phyloP scores from a whole-genome alignment of 2,888 invertebrate genomes.

The Adelphocoris suturalis region DNA sequence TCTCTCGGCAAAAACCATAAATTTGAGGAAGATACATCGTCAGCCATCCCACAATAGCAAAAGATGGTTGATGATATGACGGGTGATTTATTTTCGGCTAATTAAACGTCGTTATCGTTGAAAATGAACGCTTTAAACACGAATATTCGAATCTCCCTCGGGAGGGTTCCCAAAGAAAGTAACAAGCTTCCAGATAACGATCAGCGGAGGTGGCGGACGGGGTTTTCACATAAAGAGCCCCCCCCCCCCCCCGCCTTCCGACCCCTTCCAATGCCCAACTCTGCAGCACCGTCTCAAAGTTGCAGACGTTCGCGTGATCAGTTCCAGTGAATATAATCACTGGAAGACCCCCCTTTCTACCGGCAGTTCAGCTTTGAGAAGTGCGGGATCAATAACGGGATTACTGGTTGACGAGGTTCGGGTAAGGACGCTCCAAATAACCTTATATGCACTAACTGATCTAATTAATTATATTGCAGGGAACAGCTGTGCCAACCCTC shows the following conservation, averaged over 20 bases:
- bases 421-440: neutral
- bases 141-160: neutral
- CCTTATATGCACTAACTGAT: too few relatives aligned
- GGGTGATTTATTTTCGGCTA: conserved; percentile 7
- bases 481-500: too few relatives aligned
- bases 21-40: neutral
- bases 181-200: conserved; percentile 6
- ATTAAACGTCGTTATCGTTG: neutral
- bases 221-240: neutral
- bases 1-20: too few relatives aligned
- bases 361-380: neutral
- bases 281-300: conserved; percentile 44
- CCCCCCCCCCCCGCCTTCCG: neutral
- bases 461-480: too few relatives aligned
- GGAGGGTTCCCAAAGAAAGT: neutral
- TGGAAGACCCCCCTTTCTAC: neutral
- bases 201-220: neutral
- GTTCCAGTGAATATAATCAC: conserved; percentile 61
- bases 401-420: conserved; percentile 23
- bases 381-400: neutral
- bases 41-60: neutral
- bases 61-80: neutral
- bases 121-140: conserved; percentile 6
- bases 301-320: conserved; percentile 56
- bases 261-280: neutral